Evolutionary conservation across 2,797 vertebrate genomes (phyloP).

Genomic region (Todus mexicanus): DNA sequence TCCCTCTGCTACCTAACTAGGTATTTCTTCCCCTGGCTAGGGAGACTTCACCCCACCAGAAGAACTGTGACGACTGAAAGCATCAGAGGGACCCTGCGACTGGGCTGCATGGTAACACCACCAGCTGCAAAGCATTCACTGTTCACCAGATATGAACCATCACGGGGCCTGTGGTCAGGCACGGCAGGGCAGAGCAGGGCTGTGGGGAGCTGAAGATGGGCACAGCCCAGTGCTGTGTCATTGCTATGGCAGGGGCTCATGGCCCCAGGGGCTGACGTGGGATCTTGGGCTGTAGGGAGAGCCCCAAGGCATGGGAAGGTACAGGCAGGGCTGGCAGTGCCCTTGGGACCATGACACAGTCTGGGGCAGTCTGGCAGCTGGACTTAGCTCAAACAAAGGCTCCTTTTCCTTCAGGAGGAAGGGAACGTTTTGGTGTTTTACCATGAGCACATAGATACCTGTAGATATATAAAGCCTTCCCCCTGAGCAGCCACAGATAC

Average conservation of each 20-base stretch:
- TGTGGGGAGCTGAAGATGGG: no score
- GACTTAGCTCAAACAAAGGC: background rate
- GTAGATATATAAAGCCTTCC: background rate
- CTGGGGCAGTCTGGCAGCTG: background rate
- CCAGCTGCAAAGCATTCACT: fast-evolving
- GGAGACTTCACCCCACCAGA: background rate
- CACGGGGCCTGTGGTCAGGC: background rate
- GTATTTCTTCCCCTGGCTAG: background rate
- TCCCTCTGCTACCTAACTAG: background rate
- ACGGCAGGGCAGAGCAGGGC: background rate
- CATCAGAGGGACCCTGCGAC: background rate
- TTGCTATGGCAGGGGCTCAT: background rate
- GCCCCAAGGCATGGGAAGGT: background rate
- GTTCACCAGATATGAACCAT: no score
- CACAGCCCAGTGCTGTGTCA: fast-evolving
- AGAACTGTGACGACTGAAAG: background rate
- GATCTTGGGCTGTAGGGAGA: no score
- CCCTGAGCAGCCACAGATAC: background rate
- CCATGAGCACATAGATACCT: fast-evolving
- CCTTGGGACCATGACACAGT: no score
- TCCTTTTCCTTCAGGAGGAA: background rate
- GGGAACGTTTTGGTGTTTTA: fast-evolving
- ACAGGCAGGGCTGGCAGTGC: background rate
- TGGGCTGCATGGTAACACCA: background rate
- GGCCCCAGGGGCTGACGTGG: background rate